These are phyloP conservation scores for Philopedon plagiatum DNA, from an alignment of 2,888 invertebrate genomes.

Conservation along the genomic window DNA sequence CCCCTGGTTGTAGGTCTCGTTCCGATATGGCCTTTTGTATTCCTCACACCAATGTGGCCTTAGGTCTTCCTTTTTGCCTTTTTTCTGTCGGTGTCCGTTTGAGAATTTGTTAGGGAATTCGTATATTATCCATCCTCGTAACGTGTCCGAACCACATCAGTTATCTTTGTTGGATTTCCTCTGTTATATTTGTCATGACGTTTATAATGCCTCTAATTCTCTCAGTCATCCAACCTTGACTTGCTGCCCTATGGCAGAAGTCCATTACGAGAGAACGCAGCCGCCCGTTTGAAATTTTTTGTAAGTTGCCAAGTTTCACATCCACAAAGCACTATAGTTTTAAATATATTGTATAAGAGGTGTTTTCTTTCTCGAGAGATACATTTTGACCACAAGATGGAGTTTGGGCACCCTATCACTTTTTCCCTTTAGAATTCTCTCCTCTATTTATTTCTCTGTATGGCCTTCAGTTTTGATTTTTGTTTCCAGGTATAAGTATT, in stretches of 20 bases:
- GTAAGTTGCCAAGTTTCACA: no score
- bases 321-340: not conserved
- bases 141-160: no score
- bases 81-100: constrained; percentile 13
- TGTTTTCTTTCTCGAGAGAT: no score
- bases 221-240: not conserved
- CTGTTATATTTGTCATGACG: no score
- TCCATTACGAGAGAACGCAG: no score
- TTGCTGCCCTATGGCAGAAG: not conserved
- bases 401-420: constrained; percentile 9
- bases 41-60: constrained; percentile 9
- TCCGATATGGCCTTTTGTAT: not conserved
- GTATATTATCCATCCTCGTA: no score
- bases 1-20: no score
- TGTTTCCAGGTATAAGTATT: constrained; percentile 18
- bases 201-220: no score
- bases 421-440: constrained; percentile 5
- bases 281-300: not conserved
- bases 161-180: no score
- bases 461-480: no score
- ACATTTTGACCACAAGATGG: no score
- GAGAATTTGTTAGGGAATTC: constrained; percentile 7
- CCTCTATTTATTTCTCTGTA: constrained; percentile 14
- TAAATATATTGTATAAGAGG: not conserved
- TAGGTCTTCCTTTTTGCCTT: not conserved